Evolutionary conservation across 2,888 invertebrate genomes (phyloP).

Genomic region (Cryptophagus acutangulus): DNA sequence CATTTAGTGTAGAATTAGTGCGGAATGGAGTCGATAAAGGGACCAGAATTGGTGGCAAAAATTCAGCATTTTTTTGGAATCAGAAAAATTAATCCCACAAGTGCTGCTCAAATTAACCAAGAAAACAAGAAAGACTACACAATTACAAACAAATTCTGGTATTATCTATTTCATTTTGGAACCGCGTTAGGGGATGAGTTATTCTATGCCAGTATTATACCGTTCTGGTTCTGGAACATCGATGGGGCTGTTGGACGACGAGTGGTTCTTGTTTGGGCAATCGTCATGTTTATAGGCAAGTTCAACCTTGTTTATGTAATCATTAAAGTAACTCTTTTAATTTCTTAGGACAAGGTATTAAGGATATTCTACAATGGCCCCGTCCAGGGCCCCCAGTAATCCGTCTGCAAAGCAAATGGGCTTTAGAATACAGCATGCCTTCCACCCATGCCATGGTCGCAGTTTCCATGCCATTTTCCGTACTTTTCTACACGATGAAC

Average conservation of each 20-base stretch:
- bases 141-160: slow-evolving; percentile 73
- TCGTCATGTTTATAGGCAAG: slow-evolving; percentile 80
- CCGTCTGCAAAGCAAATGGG: slow-evolving; percentile 82
- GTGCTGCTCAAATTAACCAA: slow-evolving; percentile 38
- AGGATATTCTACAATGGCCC: slow-evolving; percentile 84
- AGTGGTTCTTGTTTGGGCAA: slow-evolving; percentile 76
- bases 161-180: slow-evolving; percentile 78
- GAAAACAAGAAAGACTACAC: slow-evolving; percentile 41
- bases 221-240: slow-evolving; percentile 93
- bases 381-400: slow-evolving; percentile 81
- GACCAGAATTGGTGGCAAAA: slow-evolving; percentile 69
- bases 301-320: no score
- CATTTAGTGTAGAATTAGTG: no score
- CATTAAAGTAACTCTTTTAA: no score
- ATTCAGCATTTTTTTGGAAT: slow-evolving; percentile 79
- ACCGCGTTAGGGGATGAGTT: slow-evolving; percentile 86
- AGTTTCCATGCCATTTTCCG: slow-evolving; percentile 80
- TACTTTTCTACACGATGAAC: slow-evolving; percentile 73
- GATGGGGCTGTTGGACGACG: slow-evolving; percentile 81
- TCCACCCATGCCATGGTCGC: slow-evolving; percentile 93
- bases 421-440: slow-evolving; percentile 90
- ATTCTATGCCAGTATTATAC: slow-evolving; percentile 87
- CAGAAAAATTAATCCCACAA: slow-evolving; percentile 41
- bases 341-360: slow-evolving; percentile 85
- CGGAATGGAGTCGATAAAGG: slow-evolving; percentile 67